phyloP scores from a whole-genome alignment of 2,797 vertebrate species.

The Amblyraja radiata region DNA sequence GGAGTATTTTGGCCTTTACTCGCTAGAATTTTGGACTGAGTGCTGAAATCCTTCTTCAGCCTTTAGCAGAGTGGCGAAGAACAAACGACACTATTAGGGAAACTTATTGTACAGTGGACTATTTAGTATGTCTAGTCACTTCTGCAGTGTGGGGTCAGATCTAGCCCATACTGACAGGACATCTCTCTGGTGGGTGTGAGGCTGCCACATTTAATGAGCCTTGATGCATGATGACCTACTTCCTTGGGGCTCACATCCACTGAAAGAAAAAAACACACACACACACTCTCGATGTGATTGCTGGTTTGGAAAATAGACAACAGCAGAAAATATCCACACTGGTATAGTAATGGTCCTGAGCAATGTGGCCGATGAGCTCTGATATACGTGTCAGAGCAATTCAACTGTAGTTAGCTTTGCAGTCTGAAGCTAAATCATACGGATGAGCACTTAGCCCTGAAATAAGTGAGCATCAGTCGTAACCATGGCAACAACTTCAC shows the following conservation, averaged over 20 bases:
- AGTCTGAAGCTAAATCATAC: neutral
- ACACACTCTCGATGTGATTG: neutral
- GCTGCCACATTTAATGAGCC: neutral
- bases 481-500: constrained; percentile 12
- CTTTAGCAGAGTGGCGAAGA: neutral
- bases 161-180: neutral
- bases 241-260: neutral
- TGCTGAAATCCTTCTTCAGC: neutral
- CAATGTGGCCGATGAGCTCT: neutral
- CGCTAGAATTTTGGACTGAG: neutral
- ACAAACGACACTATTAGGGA: neutral
- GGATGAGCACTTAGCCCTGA: neutral
- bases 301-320: neutral
- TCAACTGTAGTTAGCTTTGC: neutral
- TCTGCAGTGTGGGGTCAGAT: neutral
- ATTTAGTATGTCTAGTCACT: neutral
- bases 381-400: neutral
- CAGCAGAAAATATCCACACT: neutral
- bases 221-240: neutral
- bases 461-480: neutral
- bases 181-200: neutral
- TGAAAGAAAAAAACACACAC: neutral
- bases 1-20: neutral
- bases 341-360: neutral
- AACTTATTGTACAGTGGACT: neutral